Conservation (phyloP, 2,888 invertebrate genomes). For the Dryobota labecula region DNA sequence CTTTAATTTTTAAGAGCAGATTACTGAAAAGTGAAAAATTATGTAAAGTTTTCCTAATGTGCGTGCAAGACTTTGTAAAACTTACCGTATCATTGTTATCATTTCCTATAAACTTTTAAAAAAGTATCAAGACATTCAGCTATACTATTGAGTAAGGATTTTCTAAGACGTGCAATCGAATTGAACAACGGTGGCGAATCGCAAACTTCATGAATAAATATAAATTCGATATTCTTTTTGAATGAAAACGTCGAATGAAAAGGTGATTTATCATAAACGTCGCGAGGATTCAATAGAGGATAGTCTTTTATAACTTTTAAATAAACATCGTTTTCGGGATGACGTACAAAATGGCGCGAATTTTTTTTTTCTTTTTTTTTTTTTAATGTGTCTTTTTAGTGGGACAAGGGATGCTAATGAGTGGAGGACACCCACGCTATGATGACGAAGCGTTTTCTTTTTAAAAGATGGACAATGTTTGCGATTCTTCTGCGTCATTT, state of each 20-base stretch:
- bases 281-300: conserved; percentile 78
- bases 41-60: background rate
- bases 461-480: conserved; percentile 69
- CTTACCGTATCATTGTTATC: no score
- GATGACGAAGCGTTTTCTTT: conserved; percentile 80
- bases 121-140: conserved; percentile 70
- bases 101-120: background rate
- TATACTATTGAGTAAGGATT: conserved; percentile 39
- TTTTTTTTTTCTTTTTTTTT: conserved; percentile 65
- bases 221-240: conserved; percentile 88
- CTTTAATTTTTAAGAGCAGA: background rate
- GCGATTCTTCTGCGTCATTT: conserved; percentile 52
- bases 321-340: conserved; percentile 89
- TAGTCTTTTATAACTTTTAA: conserved; percentile 88
- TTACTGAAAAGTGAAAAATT: background rate
- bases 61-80: background rate
- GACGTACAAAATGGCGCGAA: conserved; percentile 86
- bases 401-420: conserved; percentile 88
- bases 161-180: conserved; percentile 82
- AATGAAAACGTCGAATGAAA: conserved; percentile 88
- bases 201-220: conserved; percentile 89
- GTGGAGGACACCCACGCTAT: conserved; percentile 88
- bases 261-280: conserved; percentile 88
- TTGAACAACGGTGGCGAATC: conserved; percentile 89
- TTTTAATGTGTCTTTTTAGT: conserved; percentile 75